Base-by-base conservation (phyloP, 2,888 invertebrate genomes). In the Agonum fuliginosum region DNA sequence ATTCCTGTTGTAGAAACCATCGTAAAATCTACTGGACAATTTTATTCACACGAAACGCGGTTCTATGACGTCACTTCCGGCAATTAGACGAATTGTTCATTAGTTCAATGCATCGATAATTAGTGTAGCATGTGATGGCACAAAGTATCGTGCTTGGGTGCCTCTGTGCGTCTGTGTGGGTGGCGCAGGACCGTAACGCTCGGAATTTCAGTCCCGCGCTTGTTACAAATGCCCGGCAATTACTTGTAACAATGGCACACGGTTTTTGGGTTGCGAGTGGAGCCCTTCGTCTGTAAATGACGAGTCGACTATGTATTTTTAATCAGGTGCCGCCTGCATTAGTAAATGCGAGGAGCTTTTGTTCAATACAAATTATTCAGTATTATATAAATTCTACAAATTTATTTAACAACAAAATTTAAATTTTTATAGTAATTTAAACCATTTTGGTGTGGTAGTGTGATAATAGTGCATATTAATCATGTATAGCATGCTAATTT, bases 81-180 rank as follows among this genome's bases (percentile, higher is more conserved):
- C 81, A 85, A 85, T 85, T 85, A 84, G 81, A 79, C 80, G 80
- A 82, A 84, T 84, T 83, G 84, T 84, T 85, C 84, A 84, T 84
- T 84, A 84, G 83, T 81, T 84, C 83, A 84, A 84, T 84, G 84
- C 84, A 83, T 84, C 83, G 84, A 83, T 84, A 85, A 85, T 85
- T 85, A 85, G 82, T 80, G 79, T 79, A 79, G 79, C 80, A 80
- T 80, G 80, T 81, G 82, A 79, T 79, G 80, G 77, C 51, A 80
- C 70, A 75, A 78, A 81, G 71, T 80, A 78, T 81, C 78, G 79
- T 79, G 79, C 78, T 72, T 72, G 37, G 46, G 65, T 74, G 54
- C 72, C 14, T 51, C 24, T 14, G 12, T 19, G 51, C 2, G 17
- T 10, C 17, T 30, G 48, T 37, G 20, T 54, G 19, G 54, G 14